phyloP scores from a whole-genome alignment of 2,797 vertebrate genomes.

The Octomys mimax region DNA sequence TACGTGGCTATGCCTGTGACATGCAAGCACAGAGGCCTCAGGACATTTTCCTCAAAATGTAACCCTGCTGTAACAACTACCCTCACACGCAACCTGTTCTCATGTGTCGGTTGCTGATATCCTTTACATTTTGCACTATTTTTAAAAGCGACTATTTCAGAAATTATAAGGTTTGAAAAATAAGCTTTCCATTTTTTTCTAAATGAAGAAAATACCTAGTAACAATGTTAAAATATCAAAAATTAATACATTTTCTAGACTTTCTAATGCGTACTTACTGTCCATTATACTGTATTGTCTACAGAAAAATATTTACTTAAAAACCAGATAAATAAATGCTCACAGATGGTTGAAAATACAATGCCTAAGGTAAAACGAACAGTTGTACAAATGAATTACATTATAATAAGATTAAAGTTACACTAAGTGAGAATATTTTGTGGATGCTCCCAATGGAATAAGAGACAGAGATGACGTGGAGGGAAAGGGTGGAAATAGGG shows the following conservation, averaged over 20 bases:
- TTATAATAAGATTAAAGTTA: background rate
- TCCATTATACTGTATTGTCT: background rate
- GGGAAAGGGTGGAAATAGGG: background rate
- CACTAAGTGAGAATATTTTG: background rate
- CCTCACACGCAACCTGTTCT: background rate
- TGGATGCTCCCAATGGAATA: background rate
- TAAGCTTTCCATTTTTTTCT: background rate
- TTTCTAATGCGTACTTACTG: background rate
- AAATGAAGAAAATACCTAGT: constrained; percentile 5
- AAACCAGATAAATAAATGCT: background rate
- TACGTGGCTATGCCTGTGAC: background rate
- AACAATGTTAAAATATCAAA: background rate
- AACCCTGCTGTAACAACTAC: background rate
- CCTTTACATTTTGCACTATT: background rate
- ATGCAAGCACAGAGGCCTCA: background rate
- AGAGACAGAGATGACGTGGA: background rate
- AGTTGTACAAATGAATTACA: background rate
- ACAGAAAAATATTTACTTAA: background rate
- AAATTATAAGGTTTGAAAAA: background rate
- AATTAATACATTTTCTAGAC: background rate
- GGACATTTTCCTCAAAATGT: background rate
- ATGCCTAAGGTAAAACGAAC: background rate
- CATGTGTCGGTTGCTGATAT: background rate
- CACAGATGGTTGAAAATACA: background rate
- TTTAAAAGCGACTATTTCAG: background rate